Evolutionary conservation across 2,113 vertebrate species (phyloP), one percentile per base, ranked within the genome.

Genomic region (Piliocolobus tephrosceles): DNA sequence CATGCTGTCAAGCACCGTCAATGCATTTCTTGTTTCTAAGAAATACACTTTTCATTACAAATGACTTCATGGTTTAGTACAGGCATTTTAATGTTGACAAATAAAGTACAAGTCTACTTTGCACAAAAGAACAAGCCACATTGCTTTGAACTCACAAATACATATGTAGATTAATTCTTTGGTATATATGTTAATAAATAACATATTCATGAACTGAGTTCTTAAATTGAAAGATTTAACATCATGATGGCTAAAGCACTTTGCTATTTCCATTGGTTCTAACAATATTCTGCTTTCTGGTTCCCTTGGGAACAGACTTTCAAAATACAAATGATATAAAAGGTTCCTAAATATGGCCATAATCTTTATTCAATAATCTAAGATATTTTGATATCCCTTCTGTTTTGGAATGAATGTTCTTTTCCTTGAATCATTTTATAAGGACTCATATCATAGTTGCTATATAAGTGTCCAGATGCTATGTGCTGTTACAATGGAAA

Each of bases 111-210:
- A 92, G 40, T 52, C 68, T 96, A 78, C 47, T 89, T 95, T 76
- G 79, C 55, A 88, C 79, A 70, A 91, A 94, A 95, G 58, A 96
- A 87, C 78, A 97, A 92, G 81, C 25, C 55, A 73, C 43, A 38
- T 87, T 93, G 85, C 61, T 89, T 76, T 70, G 66, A 94, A 96
- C 94, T 96, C 75, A 91, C 66, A 95, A 79, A 96, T 93, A 17
- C 68, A 89, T 97, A 97, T 97, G 93, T 86, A 98, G 73, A 97
- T 97, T 95, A 93, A 86, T 96, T 97, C 84, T 91, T 97, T 87
- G n/a, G 88, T 86, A 55, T 97, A 91, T 96, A 91, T 93, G 91
- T 97, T 97, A 94, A 97, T 96, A 98, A 91, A 96, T 94, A 96
- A 98, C 98, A 98, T 97, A 97, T 96, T 95, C 88, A 97, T 97